These are phyloP conservation scores for Lucilia sericata DNA, from an alignment of 1,140 invertebrate genomes.

Conservation along the genomic window DNA sequence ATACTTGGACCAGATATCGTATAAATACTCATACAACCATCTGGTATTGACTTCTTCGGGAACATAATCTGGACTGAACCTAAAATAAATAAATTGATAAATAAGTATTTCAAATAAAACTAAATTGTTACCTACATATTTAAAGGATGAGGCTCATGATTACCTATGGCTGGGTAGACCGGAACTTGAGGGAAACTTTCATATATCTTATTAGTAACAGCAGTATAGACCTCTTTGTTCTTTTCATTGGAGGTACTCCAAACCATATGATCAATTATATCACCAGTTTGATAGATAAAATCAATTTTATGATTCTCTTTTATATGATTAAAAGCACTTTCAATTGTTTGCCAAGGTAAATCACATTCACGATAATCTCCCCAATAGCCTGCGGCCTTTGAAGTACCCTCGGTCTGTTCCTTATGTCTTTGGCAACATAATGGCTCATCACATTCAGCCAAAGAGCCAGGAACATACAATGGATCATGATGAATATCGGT, in stretches of 20 bases:
- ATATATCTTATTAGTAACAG: conserved; percentile 72
- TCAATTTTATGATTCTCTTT: conserved; percentile 73
- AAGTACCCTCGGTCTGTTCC: conserved; percentile 52
- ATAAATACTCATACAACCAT: conserved; percentile 79
- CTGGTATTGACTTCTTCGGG: conserved; percentile 70
- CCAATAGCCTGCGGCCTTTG: conserved; percentile 79
- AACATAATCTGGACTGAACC: conserved; percentile 60
- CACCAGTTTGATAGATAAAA: conserved; percentile 86
- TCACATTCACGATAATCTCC: conserved; percentile 84
- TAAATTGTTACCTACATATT: conserved; percentile 76
- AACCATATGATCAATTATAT: conserved; percentile 84
- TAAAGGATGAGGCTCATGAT: conserved; percentile 89
- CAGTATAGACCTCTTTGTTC: conserved; percentile 74
- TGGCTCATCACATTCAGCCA: conserved; percentile 79
- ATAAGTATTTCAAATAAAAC: background rate
- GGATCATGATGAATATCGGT: conserved; percentile 88
- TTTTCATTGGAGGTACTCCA: conserved; percentile 81
- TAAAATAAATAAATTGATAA: conserved; percentile 26
- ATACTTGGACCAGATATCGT: conserved; percentile 76
- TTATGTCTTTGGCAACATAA: conserved; percentile 81
- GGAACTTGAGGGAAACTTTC: conserved; percentile 74
- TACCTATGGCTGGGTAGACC: conserved; percentile 83
- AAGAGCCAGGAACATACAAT: conserved; percentile 75
- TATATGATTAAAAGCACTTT: conserved; percentile 73
- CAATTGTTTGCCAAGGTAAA: conserved; percentile 75